These are phyloP conservation scores for Coranthus polyacanthus DNA, from an alignment of 2,797 vertebrate genomes.

Conservation along the genomic window DNA sequence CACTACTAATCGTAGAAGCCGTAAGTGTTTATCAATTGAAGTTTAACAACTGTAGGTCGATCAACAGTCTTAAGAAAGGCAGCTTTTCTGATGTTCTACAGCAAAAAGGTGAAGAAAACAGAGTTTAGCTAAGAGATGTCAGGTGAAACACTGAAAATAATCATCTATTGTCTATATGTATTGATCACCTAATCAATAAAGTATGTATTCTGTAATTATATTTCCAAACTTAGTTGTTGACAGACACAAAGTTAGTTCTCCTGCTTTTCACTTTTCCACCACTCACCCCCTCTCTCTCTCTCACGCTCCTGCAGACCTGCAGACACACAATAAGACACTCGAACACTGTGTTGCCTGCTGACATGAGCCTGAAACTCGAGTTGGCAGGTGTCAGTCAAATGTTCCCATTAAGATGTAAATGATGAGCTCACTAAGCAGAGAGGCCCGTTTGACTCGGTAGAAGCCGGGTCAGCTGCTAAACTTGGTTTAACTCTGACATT, in stretches of 20 bases:
- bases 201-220: too few relatives aligned
- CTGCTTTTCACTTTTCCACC: conserved; percentile 4
- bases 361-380: conserved; percentile 30
- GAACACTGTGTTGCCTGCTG: conserved; percentile 18
- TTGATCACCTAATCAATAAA: too few relatives aligned
- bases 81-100: too few relatives aligned
- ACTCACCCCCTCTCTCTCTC: conserved; percentile 7
- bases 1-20: too few relatives aligned
- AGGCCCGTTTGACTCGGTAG: conserved; percentile 26
- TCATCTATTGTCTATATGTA: too few relatives aligned
- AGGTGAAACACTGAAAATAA: too few relatives aligned
- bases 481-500: conserved; percentile 27
- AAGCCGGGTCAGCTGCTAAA: conserved; percentile 10
- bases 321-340: conserved; percentile 7
- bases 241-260: too few relatives aligned
- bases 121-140: too few relatives aligned
- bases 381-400: conserved; percentile 69
- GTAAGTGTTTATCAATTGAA: too few relatives aligned
- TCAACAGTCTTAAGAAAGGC: too few relatives aligned
- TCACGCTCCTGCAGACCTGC: conserved; percentile 1
- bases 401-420: conserved; percentile 58
- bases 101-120: too few relatives aligned
- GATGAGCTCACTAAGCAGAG: conserved; percentile 32
- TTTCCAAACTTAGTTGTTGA: not conserved
- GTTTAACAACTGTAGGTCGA: too few relatives aligned